phyloP scores from a whole-genome alignment of 2,888 invertebrate genomes.

The Erebia aethiops region DNA sequence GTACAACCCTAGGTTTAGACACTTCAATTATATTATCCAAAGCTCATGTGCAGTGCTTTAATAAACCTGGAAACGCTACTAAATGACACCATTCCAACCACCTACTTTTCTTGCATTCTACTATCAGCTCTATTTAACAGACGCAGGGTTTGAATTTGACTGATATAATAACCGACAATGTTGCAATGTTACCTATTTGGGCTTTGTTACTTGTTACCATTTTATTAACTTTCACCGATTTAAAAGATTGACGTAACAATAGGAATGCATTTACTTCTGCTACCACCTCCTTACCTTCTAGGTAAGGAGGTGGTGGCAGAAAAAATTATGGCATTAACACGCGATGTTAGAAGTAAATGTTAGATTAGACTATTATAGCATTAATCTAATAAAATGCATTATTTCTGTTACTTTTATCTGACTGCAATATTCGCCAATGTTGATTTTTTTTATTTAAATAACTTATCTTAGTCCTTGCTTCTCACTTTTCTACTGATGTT shows the following conservation, averaged over 20 bases:
- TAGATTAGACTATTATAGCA: too few species aligned
- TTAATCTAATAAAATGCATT: too few species aligned
- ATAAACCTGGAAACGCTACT: slow-evolving; percentile 40
- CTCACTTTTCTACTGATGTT: too few species aligned
- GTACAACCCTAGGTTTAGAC: slow-evolving; percentile 30
- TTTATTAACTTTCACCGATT: slow-evolving; percentile 46
- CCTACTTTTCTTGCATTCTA: slow-evolving; percentile 12
- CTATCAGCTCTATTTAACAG: slow-evolving; percentile 16
- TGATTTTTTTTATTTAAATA: too few species aligned
- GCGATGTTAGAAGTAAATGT: too few species aligned
- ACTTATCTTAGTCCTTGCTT: too few species aligned
- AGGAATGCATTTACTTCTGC: slow-evolving; percentile 20
- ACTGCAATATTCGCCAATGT: too few species aligned
- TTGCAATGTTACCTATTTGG: slow-evolving; percentile 39
- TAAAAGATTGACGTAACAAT: slow-evolving; percentile 45
- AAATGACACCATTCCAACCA: slow-evolving; percentile 32
- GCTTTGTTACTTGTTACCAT: slow-evolving; percentile 43
- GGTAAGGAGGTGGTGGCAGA: too few species aligned
- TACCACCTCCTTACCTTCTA: background rate
- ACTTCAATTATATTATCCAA: slow-evolving; percentile 35
- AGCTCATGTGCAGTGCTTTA: slow-evolving; percentile 39
- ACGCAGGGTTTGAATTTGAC: slow-evolving; percentile 1
- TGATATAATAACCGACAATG: slow-evolving; percentile 25
- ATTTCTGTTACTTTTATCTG: too few species aligned
- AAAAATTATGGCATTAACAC: too few species aligned